These are phyloP conservation scores for Drosophila pruinosa DNA, from an alignment of 1,140 invertebrate genomes.

Conservation along the genomic window DNA sequence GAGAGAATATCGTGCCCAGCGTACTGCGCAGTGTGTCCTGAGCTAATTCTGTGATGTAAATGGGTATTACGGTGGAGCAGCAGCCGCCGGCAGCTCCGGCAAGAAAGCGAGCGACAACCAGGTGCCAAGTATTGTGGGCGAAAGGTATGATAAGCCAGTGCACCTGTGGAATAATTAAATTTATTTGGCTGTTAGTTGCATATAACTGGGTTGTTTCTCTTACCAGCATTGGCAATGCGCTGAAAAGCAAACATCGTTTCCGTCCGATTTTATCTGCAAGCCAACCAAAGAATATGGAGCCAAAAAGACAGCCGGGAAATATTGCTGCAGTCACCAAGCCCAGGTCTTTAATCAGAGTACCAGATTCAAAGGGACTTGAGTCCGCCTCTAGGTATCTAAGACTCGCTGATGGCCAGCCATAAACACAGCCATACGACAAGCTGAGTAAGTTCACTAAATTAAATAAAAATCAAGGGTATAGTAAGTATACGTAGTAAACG, in stretches of 20 bases:
- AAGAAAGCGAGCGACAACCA: constrained; percentile 76
- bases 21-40: constrained; percentile 82
- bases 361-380: too few species aligned
- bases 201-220: neutral
- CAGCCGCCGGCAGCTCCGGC: constrained; percentile 80
- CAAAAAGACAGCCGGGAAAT: constrained; percentile 83
- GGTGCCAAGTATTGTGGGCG: constrained; percentile 55
- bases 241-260: constrained; percentile 44
- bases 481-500: neutral
- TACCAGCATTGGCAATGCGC: constrained; percentile 47
- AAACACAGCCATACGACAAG: neutral
- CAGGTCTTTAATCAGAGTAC: constrained; percentile 62
- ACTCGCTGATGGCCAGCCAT: neutral
- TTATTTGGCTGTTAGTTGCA: neutral
- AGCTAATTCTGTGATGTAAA: constrained; percentile 82
- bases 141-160: constrained; percentile 76
- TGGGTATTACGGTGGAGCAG: constrained; percentile 78
- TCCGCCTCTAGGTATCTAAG: constrained; percentile 72
- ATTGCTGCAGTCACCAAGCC: constrained; percentile 84
- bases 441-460: neutral
- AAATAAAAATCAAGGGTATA: neutral
- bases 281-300: constrained; percentile 83
- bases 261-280: constrained; percentile 83
- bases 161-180: constrained; percentile 19
- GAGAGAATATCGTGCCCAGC: constrained; percentile 83